Evolutionary conservation across 2,113 vertebrate genomes (phyloP), one percentile per base, ranked within the genome.

Genomic region (Piprites chloris): DNA sequence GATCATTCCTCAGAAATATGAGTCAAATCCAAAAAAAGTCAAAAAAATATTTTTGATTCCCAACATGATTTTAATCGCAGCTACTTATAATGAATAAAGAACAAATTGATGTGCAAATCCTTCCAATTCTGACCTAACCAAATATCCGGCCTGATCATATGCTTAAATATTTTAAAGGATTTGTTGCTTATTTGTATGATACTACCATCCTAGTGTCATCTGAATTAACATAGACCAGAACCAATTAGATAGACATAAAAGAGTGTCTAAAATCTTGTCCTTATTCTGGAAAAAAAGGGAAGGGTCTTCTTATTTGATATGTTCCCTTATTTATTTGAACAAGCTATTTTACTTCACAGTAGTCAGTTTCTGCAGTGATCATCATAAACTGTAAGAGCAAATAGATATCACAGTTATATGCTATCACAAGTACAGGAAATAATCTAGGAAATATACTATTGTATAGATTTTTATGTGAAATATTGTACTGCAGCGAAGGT

Each of bases 321-420:
- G 32, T 73, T 69, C 85, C 8, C 55, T 65, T 85, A 47, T 63
- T 95, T 85, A 67, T 87, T 93, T 67, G 50, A 87, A 67, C 24
- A 86, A 88, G 19, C 3, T 77, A n/a, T 72, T 87, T 28, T 85
- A 1, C 41, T 77, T 86, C 46, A 26, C 37, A 55, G 68, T 55
- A 81, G 76, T 93, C 55, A 39, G 26, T 79, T 90, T 88, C 56
- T 88, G 32, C 59, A 90, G 77, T 32, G 39, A 50, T 26, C 15
- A 63, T 63, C 59, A 81, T 61, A 85, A 94, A 94, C 91, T n/a
- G 4, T 32, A 90, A 93, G 52, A 84, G 39, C 39, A 90, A 94
- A 80, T 37, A 86, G 63, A 67, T 74, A 66, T 44, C 27, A 42
- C 32, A 28, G 33, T 81, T 71, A 77, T 44, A 74, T 59, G 27